phyloP scores from a whole-genome alignment of 2,797 vertebrate species.

The Acipenser ruthenus region DNA sequence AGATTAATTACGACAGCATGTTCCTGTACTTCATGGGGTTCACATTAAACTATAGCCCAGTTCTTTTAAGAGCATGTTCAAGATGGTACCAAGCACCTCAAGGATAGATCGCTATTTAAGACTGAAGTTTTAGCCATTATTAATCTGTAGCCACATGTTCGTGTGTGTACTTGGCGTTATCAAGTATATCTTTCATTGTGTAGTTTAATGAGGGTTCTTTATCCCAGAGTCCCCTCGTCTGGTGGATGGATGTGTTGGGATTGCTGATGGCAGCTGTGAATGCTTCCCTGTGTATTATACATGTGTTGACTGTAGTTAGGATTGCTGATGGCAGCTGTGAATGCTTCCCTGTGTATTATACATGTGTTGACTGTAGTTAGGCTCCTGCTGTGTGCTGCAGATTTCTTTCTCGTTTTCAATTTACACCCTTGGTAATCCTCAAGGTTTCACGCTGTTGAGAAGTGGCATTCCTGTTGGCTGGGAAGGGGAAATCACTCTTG shows the following conservation, averaged over 20 bases:
- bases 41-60: too few species aligned
- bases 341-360: background rate
- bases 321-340: background rate
- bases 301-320: background rate
- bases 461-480: background rate
- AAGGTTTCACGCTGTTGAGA: background rate
- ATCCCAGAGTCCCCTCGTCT: background rate
- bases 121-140: too few species aligned
- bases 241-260: background rate
- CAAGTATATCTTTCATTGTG: background rate
- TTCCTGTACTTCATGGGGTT: too few species aligned
- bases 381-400: background rate
- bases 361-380: background rate
- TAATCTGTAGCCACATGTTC: too few species aligned
- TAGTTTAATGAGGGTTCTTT: slow-evolving; percentile 8
- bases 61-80: too few species aligned
- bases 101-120: too few species aligned
- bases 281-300: background rate
- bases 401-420: slow-evolving; percentile 1
- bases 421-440: background rate
- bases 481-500: background rate
- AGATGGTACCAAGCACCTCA: too few species aligned
- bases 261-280: background rate
- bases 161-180: too few species aligned
- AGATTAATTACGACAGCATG: too few species aligned